Base-by-base conservation (phyloP, 2,113 vertebrate genomes). In the Hippolais icterina region DNA sequence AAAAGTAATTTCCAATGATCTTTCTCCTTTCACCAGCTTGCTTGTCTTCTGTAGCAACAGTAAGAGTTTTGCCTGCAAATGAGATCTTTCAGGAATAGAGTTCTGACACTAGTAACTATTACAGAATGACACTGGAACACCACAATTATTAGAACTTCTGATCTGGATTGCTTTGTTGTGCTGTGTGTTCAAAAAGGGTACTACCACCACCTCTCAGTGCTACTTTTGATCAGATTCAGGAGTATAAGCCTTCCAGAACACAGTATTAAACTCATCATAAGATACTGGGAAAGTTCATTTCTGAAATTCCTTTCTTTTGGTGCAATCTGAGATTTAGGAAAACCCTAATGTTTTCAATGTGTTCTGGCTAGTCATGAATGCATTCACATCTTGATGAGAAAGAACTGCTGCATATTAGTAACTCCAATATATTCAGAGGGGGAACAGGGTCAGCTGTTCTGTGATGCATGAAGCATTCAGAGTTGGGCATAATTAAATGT, bases 211-310 rank as follows among this genome's bases (percentile, higher is more conserved):
- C 95, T 91, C 84, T 90, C 39, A 72, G 20, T 2, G 74, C 97
- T 75, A 84, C 89, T 35, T 98, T 96, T 66, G 65, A 92, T 60
- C 22, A 16, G 76, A 97, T 97, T 82, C 52, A 83, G 87, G 97
- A 98, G 65, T 97, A 97, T 47, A 97, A 96, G 41, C 97, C 97
- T 69, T 97, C 94, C 80, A 97, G 95, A 89, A 97, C 95, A 28
- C 61, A 74, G 4, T 97, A 90, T 95, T 97, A 95, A 29, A 97
- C 96, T 81, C 98, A 98, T 64, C 31, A 4, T 80, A 93, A 98
- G 84, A 97, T 97, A 90, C 74, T 97, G 47, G 93, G 96, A 97
- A 96, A 96, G 95, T 97, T 54, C 2, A 22, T 54, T 59, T 69
- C 63, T 69, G 69, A 81, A 86, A 77, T 82, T 79, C 28, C 35